These are phyloP conservation scores for Coracias cyanogaster DNA, from an alignment of 2,797 vertebrate genomes.

Conservation along the genomic window DNA sequence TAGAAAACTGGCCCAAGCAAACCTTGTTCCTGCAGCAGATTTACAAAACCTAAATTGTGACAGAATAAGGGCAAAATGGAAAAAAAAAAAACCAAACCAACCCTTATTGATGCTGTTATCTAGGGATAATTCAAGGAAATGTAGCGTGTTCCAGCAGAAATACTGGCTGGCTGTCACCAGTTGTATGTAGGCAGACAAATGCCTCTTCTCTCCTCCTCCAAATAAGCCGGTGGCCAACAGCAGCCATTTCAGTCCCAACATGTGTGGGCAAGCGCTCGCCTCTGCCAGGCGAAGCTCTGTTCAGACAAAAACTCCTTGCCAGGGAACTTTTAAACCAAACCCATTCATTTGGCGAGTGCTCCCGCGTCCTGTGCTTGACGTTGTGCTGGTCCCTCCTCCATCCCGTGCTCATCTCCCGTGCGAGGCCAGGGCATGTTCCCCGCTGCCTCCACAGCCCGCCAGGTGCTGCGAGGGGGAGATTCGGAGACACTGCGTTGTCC, in stretches of 20 bases:
- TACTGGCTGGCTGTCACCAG: neutral
- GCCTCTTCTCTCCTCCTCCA: neutral
- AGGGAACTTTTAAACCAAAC: neutral
- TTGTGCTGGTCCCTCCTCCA: accelerated
- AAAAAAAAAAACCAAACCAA: neutral
- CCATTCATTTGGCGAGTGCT: accelerated
- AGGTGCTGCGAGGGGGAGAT: neutral
- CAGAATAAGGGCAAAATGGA: neutral
- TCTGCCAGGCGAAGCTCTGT: neutral
- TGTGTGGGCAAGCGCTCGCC: neutral
- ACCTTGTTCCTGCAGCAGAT: neutral
- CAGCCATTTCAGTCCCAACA: neutral
- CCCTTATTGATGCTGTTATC: neutral
- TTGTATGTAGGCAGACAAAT: neutral
- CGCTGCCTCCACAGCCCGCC: neutral
- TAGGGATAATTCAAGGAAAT: neutral
- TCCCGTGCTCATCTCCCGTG: accelerated
- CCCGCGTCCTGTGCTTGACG: neutral
- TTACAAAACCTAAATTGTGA: neutral
- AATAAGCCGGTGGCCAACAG: neutral
- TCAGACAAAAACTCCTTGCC: neutral
- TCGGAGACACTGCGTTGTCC: neutral
- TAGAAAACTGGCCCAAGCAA: neutral
- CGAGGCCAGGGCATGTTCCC: accelerated
- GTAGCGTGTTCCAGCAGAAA: neutral